Percentiles rank a stretch among this genome's conserved stretches.
phyloP scores from a whole-genome alignment of 2,888 invertebrate genomes.

The Hemicrepidius hirtus region DNA sequence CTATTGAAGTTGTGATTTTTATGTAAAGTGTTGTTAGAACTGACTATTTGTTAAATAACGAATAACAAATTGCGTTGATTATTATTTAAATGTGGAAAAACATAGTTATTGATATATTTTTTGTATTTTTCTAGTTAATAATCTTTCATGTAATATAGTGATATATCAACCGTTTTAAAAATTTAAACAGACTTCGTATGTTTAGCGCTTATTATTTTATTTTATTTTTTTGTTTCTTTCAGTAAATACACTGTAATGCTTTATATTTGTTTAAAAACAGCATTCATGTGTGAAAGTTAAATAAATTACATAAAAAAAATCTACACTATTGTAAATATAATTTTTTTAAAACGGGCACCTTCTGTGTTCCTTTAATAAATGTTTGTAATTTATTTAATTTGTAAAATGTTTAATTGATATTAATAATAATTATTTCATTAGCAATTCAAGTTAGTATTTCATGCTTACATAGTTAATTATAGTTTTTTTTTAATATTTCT shows the following conservation, averaged over 20 bases:
- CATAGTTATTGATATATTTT: slow-evolving; percentile 45
- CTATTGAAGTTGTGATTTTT: slow-evolving; percentile 42
- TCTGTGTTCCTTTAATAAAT: slow-evolving; percentile 11
- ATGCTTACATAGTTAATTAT: slow-evolving; percentile 29
- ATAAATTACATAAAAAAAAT: slow-evolving; percentile 45
- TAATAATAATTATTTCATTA: slow-evolving; percentile 17
- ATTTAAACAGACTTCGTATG: slow-evolving; percentile 22
- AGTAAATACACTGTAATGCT: slow-evolving; percentile 41
- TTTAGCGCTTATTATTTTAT: slow-evolving; percentile 22
- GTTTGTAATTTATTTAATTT: slow-evolving; percentile 51
- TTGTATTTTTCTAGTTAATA: slow-evolving; percentile 49
- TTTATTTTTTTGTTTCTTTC: slow-evolving; percentile 14
- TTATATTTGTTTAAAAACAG: slow-evolving; percentile 49
- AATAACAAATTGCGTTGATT: slow-evolving; percentile 35
- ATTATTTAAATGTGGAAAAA: slow-evolving; percentile 41
- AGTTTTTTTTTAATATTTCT: slow-evolving; percentile 41
- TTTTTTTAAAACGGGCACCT: not conserved
- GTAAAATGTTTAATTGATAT: slow-evolving; percentile 27
- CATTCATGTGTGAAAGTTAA: slow-evolving; percentile 48
- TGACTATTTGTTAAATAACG: slow-evolving; percentile 33
- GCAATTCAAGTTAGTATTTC: slow-evolving; percentile 18
- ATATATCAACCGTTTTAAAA: slow-evolving; percentile 15
- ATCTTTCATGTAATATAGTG: slow-evolving; percentile 32
- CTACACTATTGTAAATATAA: slow-evolving; percentile 32
- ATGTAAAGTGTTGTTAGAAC: slow-evolving; percentile 45